phyloP scores from a whole-genome alignment of 2,113 vertebrate genomes.

The Cyanoderma ruficeps region DNA sequence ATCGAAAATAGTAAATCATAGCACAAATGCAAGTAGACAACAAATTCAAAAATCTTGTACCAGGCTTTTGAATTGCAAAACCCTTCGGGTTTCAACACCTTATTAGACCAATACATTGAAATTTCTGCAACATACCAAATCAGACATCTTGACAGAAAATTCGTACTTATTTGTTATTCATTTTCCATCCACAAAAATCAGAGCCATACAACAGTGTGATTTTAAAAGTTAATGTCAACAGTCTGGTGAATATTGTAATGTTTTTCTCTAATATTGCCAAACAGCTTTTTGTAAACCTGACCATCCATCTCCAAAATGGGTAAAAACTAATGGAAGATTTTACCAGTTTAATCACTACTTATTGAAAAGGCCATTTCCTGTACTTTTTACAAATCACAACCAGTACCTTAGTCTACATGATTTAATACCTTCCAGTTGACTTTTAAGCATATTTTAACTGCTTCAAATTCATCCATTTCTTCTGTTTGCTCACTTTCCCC shows the following conservation, averaged over 20 bases:
- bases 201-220: neutral
- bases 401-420: neutral
- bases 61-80: neutral
- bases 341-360: neutral
- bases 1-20: neutral
- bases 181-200: neutral
- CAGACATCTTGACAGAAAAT: neutral
- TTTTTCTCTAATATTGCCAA: neutral
- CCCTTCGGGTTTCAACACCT: neutral
- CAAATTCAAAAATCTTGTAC: neutral
- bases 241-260: neutral
- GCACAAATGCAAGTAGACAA: neutral
- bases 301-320: neutral
- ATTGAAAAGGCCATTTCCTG: neutral
- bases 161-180: neutral
- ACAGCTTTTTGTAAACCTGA: neutral
- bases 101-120: neutral
- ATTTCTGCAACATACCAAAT: neutral
- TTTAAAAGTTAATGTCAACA: neutral
- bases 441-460: neutral
- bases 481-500: neutral
- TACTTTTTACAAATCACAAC: neutral
- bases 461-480: neutral
- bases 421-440: neutral
- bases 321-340: neutral